Conservation (phyloP, 2,113 vertebrate genomes). For the Oxygymnocypris stewartii region DNA sequence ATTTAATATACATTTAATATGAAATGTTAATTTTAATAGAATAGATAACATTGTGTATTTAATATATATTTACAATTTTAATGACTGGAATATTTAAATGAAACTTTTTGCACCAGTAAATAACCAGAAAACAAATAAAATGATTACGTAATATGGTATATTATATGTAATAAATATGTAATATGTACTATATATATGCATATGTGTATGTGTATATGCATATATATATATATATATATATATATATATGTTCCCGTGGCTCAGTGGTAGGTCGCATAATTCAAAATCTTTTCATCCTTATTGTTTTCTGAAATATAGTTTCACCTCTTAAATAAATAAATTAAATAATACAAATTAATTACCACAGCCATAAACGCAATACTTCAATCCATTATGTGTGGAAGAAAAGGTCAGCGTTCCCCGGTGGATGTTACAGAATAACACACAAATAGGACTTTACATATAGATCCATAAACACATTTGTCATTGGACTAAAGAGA, state of each 20-base stretch:
- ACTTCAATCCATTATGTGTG: conserved; percentile 42
- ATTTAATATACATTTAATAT: neutral
- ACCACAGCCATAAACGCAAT: conserved; percentile 50
- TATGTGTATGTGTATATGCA: too few species aligned
- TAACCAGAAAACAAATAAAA: neutral
- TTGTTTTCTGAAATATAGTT: conserved; percentile 24
- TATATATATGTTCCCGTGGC: too few species aligned
- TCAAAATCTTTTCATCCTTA: neutral
- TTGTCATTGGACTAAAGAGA: conserved; percentile 44
- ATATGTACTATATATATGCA: too few species aligned
- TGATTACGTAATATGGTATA: neutral
- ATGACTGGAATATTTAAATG: neutral
- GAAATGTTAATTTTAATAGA: neutral
- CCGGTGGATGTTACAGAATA: conserved; percentile 37
- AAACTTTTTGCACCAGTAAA: neutral
- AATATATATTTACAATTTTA: neutral
- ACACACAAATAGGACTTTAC: conserved; percentile 45
- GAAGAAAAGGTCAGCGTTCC: conserved; percentile 48
- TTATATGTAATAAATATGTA: neutral
- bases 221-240: too few species aligned
- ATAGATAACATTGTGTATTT: neutral
- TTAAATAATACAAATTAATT: conserved; percentile 35
- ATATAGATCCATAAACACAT: conserved; percentile 54
- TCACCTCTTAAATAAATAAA: conserved; percentile 15
- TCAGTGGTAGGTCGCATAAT: too few species aligned